Conservation (phyloP, 2,888 invertebrate species). For the Synanthedon tipuliformis region DNA sequence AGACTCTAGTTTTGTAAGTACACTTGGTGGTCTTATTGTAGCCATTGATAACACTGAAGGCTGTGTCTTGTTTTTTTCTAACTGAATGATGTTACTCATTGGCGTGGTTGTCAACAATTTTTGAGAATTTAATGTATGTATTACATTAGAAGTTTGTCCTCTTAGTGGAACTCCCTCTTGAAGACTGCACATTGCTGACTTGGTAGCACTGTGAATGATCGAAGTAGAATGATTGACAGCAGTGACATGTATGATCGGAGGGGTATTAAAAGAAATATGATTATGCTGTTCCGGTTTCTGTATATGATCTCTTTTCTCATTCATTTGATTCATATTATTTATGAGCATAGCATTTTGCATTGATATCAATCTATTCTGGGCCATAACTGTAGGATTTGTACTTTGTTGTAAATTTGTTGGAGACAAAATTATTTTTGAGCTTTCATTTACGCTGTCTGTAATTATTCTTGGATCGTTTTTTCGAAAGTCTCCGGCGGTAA, state of each 20-base stretch:
- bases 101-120: conserved; percentile 40
- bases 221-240: conserved; percentile 37
- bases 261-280: conserved; percentile 30
- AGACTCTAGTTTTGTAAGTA: conserved; percentile 41
- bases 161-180: conserved; percentile 37
- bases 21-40: conserved; percentile 39
- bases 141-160: conserved; percentile 45
- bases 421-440: conserved; percentile 53
- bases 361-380: conserved; percentile 57
- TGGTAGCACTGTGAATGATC: conserved; percentile 42
- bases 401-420: conserved; percentile 43
- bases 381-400: conserved; percentile 50
- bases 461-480: conserved; percentile 35
- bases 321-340: conserved; percentile 35
- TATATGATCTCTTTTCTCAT: conserved; percentile 42
- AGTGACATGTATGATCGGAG: conserved; percentile 50
- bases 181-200: conserved; percentile 37
- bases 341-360: conserved; percentile 55
- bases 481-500: conserved; percentile 31
- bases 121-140: conserved; percentile 48
- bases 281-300: conserved; percentile 41
- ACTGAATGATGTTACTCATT: conserved; percentile 40
- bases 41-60: conserved; percentile 52
- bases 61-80: conserved; percentile 42
- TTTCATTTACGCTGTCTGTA: conserved; percentile 33